phyloP scores from a whole-genome alignment of 2,797 vertebrate species.

The Falco berigora region DNA sequence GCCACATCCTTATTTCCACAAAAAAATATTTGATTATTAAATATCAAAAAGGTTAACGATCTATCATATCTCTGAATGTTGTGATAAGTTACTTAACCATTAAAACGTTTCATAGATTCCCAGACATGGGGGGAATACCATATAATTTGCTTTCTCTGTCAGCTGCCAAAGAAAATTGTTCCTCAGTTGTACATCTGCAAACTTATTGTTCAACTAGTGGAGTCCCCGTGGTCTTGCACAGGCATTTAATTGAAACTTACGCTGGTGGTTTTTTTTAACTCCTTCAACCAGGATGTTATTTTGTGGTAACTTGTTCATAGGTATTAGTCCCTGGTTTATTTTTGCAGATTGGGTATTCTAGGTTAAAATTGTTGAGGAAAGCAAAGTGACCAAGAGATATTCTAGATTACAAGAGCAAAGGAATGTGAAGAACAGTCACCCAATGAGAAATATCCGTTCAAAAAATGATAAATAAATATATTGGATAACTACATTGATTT shows the following conservation, averaged over 20 bases:
- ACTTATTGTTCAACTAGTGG: not conserved
- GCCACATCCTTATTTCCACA: not conserved
- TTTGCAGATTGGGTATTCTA: not conserved
- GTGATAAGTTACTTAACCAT: not conserved
- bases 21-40: not conserved
- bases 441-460: not conserved
- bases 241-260: not conserved
- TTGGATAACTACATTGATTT: not conserved
- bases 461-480: not conserved
- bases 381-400: not conserved
- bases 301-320: not conserved
- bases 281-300: not conserved
- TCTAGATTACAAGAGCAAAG: not conserved
- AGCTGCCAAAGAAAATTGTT: not conserved
- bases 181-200: not conserved
- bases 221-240: not conserved
- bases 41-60: not conserved
- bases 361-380: not conserved
- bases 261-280: not conserved
- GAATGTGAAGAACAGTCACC: not conserved
- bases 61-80: not conserved
- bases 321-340: not conserved
- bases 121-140: not conserved
- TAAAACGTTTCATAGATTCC: not conserved
- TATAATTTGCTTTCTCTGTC: not conserved